Evolutionary conservation across 2,888 invertebrate species (phyloP), one percentile per base, ranked within the genome.

Genomic region (Scaptomyza flava): DNA sequence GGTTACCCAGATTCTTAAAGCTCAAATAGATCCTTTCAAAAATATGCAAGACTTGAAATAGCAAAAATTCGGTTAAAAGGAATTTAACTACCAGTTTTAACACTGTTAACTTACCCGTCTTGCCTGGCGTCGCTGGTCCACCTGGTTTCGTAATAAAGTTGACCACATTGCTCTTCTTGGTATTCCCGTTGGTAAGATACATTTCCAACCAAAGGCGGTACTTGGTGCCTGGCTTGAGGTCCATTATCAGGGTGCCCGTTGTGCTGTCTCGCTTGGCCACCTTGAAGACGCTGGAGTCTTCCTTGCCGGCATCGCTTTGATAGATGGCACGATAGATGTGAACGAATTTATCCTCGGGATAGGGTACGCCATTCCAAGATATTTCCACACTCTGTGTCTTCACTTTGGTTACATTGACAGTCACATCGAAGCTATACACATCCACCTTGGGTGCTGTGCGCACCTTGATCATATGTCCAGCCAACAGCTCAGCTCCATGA

Each of bases 191-290:
- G 0, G 97, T 97, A 41, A 98, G 92, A 91, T 97, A 98, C 73
- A 97, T 94, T 89, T 98, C 98, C 72, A 98, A 92, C 97, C 98
- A 98, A 23, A 98, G 93, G 46, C 96, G 95, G 90, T 97, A 98
- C 87, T 97, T 90, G 14, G 96, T 95, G 52, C 96, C 95, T 0
- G 97, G 96, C 87, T 95, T 95, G 41, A 96, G 92, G 69, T 95
- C 95, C 86, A 93, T 93, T 34, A 96, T 94, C 20, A 94, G 91
- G 0, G 95, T 94, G 80, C 94, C 94, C 0, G 95, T 94, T 1
- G 94, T 94, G 9, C 95, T 94, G 89, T 96, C 96, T 61, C 95
- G 92, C 83, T 96, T 96, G 9, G 96, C 95, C 38, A 95, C 94
- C 91, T 96, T 96, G 89, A 96, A 96, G 0, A 94, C 94, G 85